Evolutionary conservation across 1,140 invertebrate genomes (phyloP).

Genomic region (Drosophila orosa): DNA sequence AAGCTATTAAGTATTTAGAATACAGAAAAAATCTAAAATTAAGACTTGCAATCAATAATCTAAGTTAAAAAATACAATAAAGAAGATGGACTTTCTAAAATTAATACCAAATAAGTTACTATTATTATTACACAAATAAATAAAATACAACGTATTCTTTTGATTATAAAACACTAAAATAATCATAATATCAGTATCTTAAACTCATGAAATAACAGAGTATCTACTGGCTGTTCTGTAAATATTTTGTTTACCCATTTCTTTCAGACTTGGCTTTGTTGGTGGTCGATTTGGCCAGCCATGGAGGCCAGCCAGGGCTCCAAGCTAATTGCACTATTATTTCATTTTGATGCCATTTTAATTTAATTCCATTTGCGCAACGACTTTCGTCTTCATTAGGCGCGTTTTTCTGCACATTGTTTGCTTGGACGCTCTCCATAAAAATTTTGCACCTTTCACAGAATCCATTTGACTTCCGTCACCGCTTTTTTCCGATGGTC

Average conservation of each 20-base stretch:
- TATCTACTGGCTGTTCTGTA: not conserved
- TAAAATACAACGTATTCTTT: not conserved
- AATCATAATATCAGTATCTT: no score
- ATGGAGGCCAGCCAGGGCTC: slow-evolving; percentile 24
- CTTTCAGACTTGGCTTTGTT: slow-evolving; percentile 22
- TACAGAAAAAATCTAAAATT: no score
- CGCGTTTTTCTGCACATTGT: slow-evolving; percentile 37
- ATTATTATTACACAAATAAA: not conserved
- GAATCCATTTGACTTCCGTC: slow-evolving; percentile 72
- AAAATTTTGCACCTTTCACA: slow-evolving; percentile 78
- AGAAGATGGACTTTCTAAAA: not conserved
- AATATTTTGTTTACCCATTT: slow-evolving; percentile 12
- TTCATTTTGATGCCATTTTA: slow-evolving; percentile 76
- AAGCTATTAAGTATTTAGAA: no score
- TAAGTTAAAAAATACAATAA: no score
- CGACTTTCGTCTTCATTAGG: slow-evolving; percentile 80
- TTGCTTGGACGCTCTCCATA: slow-evolving; percentile 48
- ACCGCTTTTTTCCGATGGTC: slow-evolving; percentile 14
- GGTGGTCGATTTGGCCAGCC: slow-evolving; percentile 39
- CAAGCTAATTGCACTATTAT: slow-evolving; percentile 77
- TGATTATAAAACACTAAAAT: not conserved
- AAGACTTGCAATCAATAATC: no score
- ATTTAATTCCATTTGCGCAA: slow-evolving; percentile 77
- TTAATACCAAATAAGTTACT: not conserved
- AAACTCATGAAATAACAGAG: not conserved